phyloP scores from a whole-genome alignment of 2,113 vertebrate genomes.

The Heterotis niloticus region DNA sequence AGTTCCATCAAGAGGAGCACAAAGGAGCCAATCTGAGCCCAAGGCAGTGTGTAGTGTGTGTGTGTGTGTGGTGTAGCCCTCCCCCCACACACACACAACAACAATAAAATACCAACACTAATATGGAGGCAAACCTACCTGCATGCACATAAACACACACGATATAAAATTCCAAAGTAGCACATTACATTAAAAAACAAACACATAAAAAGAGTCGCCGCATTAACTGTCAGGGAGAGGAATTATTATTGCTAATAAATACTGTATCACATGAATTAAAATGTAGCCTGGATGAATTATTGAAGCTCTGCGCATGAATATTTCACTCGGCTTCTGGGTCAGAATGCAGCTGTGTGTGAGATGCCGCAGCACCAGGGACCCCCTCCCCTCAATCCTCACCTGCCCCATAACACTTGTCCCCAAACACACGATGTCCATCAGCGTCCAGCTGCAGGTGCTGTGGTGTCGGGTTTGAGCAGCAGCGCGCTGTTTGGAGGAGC shows the following conservation, averaged over 20 bases:
- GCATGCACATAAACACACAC: background rate
- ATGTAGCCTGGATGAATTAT: constrained; percentile 25
- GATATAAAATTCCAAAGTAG: background rate
- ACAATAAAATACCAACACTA: background rate
- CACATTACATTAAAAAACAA: background rate
- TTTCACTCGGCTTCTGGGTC: constrained; percentile 23
- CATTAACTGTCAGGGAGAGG: constrained; percentile 3
- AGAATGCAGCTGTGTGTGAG: constrained; percentile 5
- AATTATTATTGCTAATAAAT: background rate
- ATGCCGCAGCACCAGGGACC: no score
- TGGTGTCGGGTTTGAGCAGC: no score
- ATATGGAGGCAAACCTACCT: background rate
- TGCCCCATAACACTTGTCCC: no score
- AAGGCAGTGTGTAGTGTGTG: background rate
- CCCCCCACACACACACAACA: background rate
- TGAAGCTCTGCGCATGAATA: constrained; percentile 18
- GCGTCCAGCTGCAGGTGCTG: no score
- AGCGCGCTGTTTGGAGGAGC: no score
- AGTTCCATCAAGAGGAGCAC: background rate
- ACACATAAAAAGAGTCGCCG: background rate
- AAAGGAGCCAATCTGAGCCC: background rate
- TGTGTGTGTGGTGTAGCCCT: no score
- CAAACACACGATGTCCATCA: no score
- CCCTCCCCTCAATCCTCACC: no score
- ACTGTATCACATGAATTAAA: constrained; percentile 3